Evolutionary conservation across 2,797 vertebrate genomes (phyloP).

Genomic region (Propithecus deckenii): DNA sequence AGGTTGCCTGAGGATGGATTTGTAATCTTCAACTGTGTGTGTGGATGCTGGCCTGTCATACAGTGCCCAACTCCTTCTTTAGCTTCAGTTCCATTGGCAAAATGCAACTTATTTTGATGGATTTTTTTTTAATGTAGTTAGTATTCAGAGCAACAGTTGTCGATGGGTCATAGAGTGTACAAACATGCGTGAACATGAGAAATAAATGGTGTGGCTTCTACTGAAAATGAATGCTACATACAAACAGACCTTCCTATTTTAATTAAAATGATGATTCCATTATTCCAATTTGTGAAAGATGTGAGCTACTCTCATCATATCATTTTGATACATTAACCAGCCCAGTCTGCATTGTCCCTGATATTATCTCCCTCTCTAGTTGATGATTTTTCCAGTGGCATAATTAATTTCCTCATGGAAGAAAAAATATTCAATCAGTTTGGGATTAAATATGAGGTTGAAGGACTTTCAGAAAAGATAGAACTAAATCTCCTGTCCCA

Average conservation of each 20-base stretch:
- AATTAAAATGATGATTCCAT: constrained; percentile 58
- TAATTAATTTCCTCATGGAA: constrained; percentile 74
- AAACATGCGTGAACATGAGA: background rate
- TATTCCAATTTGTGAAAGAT: constrained; percentile 57
- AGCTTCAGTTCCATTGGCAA: constrained; percentile 1
- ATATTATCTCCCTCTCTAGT: constrained; percentile 64
- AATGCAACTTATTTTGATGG: background rate
- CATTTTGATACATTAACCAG: constrained; percentile 60
- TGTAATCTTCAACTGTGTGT: background rate
- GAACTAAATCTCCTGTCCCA: constrained; percentile 67
- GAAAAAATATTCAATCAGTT: constrained; percentile 72
- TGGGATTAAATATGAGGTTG: constrained; percentile 78
- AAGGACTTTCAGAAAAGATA: constrained; percentile 73
- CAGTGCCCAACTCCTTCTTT: background rate
- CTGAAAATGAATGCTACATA: constrained; percentile 53
- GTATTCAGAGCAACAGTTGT: background rate
- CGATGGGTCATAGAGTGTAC: background rate
- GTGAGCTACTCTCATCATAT: constrained; percentile 48
- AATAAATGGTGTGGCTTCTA: constrained; percentile 57
- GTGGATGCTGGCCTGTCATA: background rate
- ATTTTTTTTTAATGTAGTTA: constrained; percentile 36
- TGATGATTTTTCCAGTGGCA: constrained; percentile 70
- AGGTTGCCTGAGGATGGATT: background rate
- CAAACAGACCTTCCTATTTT: constrained; percentile 56
- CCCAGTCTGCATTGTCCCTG: constrained; percentile 25